A percentile compares a stretch with the other conserved stretches of the same genome.
Conservation (phyloP, 2,113 vertebrate species). For the Salvelinus sp. region DNA sequence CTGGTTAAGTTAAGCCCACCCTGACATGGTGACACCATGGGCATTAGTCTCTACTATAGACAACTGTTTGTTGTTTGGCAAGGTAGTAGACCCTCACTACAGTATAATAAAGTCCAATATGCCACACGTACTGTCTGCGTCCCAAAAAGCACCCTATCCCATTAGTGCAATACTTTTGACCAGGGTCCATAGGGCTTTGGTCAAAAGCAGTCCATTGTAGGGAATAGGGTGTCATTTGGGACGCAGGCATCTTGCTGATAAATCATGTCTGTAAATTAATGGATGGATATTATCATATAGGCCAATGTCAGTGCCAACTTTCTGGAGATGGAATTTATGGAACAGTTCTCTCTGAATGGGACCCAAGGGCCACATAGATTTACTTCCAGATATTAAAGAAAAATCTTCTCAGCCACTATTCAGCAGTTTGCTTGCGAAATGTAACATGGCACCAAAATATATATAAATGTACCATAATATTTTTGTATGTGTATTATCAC, state of each 20-base stretch:
- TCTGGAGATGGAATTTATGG: constrained; percentile 31
- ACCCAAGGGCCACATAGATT: background rate
- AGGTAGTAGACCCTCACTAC: too few relatives aligned
- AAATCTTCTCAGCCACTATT: background rate
- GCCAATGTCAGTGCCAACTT: constrained; percentile 28
- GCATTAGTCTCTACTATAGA: too few relatives aligned
- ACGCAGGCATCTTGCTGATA: constrained; percentile 25
- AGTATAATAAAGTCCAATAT: too few relatives aligned
- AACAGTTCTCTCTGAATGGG: background rate
- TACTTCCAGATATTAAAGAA: background rate
- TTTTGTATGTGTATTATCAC: background rate
- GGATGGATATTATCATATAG: background rate
- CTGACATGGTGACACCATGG: too few relatives aligned
- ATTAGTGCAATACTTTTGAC: too few relatives aligned
- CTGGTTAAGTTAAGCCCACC: background rate
- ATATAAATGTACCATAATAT: background rate
- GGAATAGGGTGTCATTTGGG: background rate
- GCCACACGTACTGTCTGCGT: background rate
- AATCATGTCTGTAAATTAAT: constrained; percentile 21
- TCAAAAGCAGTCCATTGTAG: too few relatives aligned
- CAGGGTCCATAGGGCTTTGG: too few relatives aligned
- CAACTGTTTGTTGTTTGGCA: too few relatives aligned
- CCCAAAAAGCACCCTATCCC: too few relatives aligned
- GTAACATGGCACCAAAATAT: background rate
- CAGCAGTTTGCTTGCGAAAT: background rate